These are phyloP conservation scores for Solen grandis DNA, from an alignment of 1,140 invertebrate species.

Conservation along the genomic window DNA sequence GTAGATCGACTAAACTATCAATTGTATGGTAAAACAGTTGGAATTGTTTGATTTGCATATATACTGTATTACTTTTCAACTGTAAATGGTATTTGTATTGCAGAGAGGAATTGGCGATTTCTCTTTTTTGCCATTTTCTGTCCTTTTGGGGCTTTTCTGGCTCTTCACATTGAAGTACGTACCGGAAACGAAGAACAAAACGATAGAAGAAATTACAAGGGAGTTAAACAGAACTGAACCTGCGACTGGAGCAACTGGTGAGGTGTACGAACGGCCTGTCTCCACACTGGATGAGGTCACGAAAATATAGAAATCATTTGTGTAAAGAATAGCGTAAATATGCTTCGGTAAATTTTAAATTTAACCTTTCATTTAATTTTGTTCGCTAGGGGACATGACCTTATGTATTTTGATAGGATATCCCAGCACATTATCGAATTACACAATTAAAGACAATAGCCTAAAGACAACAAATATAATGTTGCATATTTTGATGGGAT, in stretches of 20 bases:
- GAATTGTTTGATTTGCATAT: neutral
- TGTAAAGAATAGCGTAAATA: too few species aligned
- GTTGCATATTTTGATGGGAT: too few species aligned
- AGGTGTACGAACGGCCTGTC: neutral
- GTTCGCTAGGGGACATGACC: too few species aligned
- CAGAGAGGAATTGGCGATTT: slow-evolving; percentile 79
- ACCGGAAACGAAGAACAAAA: slow-evolving; percentile 79
- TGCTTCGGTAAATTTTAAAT: too few species aligned
- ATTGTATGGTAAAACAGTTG: too few species aligned
- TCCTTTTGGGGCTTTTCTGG: slow-evolving; percentile 74
- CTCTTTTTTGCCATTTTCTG: slow-evolving; percentile 82
- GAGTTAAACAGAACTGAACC: too few species aligned
- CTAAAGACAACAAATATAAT: too few species aligned
- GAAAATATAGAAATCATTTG: too few species aligned
- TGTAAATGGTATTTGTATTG: slow-evolving; percentile 48
- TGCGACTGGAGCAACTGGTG: slow-evolving; percentile 50
- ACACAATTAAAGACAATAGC: too few species aligned
- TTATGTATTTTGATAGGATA: too few species aligned
- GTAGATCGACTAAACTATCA: neutral
- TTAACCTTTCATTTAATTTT: too few species aligned
- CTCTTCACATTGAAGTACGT: slow-evolving; percentile 76
- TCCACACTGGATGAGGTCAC: neutral
- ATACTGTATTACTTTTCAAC: neutral
- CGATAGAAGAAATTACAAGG: slow-evolving; percentile 78
- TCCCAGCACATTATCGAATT: too few species aligned